Evolutionary conservation across 2,113 vertebrate species (phyloP), one percentile per base, ranked within the genome.

Genomic region (Odocoileus hemionus): DNA sequence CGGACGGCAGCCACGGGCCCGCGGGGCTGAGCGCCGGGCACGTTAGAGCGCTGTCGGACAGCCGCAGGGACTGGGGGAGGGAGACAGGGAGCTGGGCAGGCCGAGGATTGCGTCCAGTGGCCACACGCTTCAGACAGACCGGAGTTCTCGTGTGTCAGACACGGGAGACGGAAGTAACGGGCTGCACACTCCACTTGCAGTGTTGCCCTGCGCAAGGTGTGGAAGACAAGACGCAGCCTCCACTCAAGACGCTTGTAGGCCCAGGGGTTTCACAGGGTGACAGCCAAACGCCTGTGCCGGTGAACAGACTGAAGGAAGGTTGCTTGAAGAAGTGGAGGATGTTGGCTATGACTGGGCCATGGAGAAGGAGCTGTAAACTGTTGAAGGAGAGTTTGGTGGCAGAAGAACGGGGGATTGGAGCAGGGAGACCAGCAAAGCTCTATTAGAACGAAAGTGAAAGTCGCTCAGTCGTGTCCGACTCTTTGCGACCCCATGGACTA

Each of bases 391-490:
- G 55, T 57, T 61, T 74, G 47, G 4, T 58, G 45, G 16, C 21
- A 3, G 2, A 52, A 25, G 30, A 79, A 45, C 60, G 30, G 33
- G 89, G 25, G 25, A 8, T 50, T 84, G 15, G 79, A 55, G n/a
- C 60, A 33, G 36, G 58, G 15, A 83, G 19, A 50, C 45, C 36
- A 86, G 54, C 2, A 79, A n/a, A 45, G 2, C 13, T 23, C 88
- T 43, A 58, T 60, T 13, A 47, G 43, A 33, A 84, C 0, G 1
- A n/a, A 88, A n/a, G 7, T 15, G 64, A 23, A 17, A 70, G n/a
- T 1, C 10, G 2, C 67, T 70, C n/a, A 39, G n/a, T 23, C 5
- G 0, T 6, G 19, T 36, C 67, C 0, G 10, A 70, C 19, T 23
- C 67, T 36, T 2, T 39, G 67, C 10, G 0, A 12, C 5, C 67